Conservation (phyloP, 2,113 vertebrate species). For the Laterallus jamaicensis region DNA sequence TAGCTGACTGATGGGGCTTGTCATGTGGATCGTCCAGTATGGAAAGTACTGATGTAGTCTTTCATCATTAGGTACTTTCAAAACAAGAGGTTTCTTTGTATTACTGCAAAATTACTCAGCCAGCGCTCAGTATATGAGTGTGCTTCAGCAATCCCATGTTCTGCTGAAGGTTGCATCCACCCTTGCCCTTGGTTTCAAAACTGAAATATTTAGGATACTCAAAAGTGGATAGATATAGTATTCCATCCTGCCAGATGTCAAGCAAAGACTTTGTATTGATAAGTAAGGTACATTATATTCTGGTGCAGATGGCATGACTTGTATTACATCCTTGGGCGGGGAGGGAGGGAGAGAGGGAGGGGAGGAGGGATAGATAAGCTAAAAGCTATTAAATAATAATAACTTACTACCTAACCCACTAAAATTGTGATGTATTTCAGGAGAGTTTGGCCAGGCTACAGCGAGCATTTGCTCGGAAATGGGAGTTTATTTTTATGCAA, state of each 20-base stretch:
- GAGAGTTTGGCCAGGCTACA: conserved; percentile 97
- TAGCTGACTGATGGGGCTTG: neutral
- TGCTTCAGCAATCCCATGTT: neutral
- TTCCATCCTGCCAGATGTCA: neutral
- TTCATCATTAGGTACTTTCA: neutral
- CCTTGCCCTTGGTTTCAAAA: neutral
- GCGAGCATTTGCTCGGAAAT: conserved; percentile 95
- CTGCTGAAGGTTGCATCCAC: neutral
- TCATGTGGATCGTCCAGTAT: neutral
- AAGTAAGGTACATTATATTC: neutral
- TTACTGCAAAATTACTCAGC: neutral
- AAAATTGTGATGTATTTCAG: conserved; percentile 73
- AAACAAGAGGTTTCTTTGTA: neutral
- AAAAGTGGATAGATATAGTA: neutral
- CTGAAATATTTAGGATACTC: fast-evolving
- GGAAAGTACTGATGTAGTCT: neutral
- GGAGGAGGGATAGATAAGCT: neutral
- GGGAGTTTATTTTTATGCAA: conserved; percentile 99
- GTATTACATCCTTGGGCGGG: neutral
- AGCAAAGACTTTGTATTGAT: neutral
- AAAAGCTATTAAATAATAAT: neutral
- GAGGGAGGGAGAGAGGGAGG: fast-evolving
- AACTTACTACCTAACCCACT: neutral
- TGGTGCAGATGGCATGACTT: neutral
- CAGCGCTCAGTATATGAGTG: neutral